These are phyloP conservation scores for Chrysotoxum bicinctum DNA, from an alignment of 2,888 invertebrate genomes.

Conservation along the genomic window DNA sequence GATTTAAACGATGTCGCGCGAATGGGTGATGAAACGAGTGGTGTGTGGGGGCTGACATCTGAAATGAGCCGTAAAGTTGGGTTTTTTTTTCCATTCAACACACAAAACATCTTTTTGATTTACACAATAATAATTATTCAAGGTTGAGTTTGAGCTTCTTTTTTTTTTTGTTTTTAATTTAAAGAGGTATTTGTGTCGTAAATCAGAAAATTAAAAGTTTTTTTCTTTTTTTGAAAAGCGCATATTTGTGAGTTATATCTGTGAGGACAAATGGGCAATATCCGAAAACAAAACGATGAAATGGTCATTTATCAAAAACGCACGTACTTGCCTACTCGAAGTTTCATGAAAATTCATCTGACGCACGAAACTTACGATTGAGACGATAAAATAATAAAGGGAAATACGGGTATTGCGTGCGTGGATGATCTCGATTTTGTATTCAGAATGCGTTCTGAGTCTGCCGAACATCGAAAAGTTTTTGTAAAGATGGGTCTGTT, in stretches of 20 bases:
- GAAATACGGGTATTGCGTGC: background rate
- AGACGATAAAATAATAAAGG: background rate
- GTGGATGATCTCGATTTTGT: conserved; percentile 25
- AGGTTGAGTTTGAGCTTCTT: conserved; percentile 6
- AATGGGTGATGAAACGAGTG: conserved; percentile 50
- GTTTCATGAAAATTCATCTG: conserved; percentile 1
- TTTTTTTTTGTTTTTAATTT: background rate
- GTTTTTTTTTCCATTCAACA: conserved; percentile 41
- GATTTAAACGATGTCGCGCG: conserved; percentile 61
- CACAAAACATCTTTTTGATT: conserved; percentile 36
- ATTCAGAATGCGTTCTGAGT: conserved; percentile 40
- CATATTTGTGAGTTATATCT: conserved; percentile 11
- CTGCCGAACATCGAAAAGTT: conserved; percentile 10
- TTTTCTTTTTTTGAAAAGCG: conserved; percentile 1
- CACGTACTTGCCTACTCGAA: background rate
- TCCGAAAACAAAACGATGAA: conserved; percentile 32
- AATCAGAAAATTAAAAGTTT: conserved; percentile 32
- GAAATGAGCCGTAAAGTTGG: conserved; percentile 28
- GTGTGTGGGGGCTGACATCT: conserved; percentile 13
- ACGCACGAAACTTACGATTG: background rate
- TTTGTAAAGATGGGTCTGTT: background rate
- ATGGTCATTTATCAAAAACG: conserved; percentile 48
- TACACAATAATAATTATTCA: conserved; percentile 31
- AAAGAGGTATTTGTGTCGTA: conserved; percentile 38
- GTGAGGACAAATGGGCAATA: conserved; percentile 42